Evolutionary conservation across 2,888 invertebrate species (phyloP).

Genomic region (Petrolisthes cinctipes): DNA sequence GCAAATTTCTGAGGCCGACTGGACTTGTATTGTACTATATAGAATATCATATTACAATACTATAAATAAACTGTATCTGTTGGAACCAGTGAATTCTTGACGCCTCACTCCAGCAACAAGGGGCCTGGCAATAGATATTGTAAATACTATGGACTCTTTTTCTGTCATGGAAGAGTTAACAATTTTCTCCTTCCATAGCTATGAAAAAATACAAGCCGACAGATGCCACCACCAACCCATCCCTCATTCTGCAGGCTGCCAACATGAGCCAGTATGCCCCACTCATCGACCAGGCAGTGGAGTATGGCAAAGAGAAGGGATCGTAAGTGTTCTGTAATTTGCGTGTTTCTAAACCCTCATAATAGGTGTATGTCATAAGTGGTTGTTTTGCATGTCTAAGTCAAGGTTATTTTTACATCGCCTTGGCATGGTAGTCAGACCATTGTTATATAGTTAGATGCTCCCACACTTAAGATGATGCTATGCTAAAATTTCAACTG

Average conservation of each 20-base stretch:
- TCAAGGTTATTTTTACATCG: not conserved
- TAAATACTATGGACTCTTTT: too few species aligned
- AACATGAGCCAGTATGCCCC: slow-evolving; percentile 92
- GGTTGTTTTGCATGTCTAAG: not conserved
- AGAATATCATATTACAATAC: too few species aligned
- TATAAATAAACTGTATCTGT: too few species aligned
- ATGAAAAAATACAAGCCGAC: slow-evolving; percentile 97
- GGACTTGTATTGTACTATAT: too few species aligned
- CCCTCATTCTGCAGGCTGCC: slow-evolving; percentile 93
- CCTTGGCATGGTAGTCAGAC: not conserved
- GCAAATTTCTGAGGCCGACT: too few species aligned
- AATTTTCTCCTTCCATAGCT: slow-evolving; percentile 74
- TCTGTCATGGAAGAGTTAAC: too few species aligned
- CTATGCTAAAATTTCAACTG: too few species aligned
- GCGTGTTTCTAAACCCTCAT: not conserved
- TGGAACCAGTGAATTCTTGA: too few species aligned
- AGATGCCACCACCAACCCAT: slow-evolving; percentile 99
- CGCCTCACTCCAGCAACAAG: too few species aligned
- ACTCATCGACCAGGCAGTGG: slow-evolving; percentile 89
- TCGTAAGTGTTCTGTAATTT: slow-evolving; percentile 12
- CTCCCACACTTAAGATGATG: too few species aligned
- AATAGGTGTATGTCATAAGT: not conserved
- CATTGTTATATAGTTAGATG: not conserved
- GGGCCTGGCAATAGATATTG: too few species aligned
- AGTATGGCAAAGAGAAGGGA: slow-evolving; percentile 79